These are phyloP conservation scores for Oophaga pumilio DNA, from an alignment of 2,113 vertebrate genomes.

Conservation along the genomic window DNA sequence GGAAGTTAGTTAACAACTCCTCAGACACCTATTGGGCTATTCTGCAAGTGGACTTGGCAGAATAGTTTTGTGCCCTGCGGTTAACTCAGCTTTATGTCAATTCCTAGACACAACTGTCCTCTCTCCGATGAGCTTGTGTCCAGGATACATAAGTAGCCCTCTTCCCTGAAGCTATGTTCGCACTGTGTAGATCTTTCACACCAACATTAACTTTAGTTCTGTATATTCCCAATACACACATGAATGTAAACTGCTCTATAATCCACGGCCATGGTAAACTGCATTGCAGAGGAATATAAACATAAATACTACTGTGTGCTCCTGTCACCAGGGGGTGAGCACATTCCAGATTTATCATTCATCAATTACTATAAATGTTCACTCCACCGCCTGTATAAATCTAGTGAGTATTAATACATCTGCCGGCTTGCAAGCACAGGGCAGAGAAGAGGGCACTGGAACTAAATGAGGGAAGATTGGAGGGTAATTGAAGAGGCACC, in stretches of 20 bases:
- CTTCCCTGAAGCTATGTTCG: conserved; percentile 23
- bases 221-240: conserved; percentile 39
- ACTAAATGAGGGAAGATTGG: conserved; percentile 39
- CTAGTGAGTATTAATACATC: conserved; percentile 40
- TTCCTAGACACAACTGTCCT: neutral
- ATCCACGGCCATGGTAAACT: conserved; percentile 65
- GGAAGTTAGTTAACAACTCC: neutral
- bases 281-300: conserved; percentile 74
- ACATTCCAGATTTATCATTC: conserved; percentile 64
- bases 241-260: conserved; percentile 46
- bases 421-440: conserved; percentile 6
- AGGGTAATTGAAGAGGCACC: conserved; percentile 31
- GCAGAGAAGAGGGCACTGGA: conserved; percentile 13
- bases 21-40: conserved; percentile 5
- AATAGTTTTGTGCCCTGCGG: neutral
- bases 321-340: conserved; percentile 63
- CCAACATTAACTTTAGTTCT: neutral
- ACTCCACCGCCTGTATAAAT: conserved; percentile 42
- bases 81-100: conserved; percentile 19
- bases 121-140: neutral
- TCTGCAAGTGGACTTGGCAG: neutral
- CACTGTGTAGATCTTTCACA: conserved; percentile 25
- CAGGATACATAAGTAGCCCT: conserved; percentile 18
- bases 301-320: conserved; percentile 66
- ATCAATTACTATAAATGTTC: conserved; percentile 59